Conservation (phyloP, 2,797 vertebrate genomes). For the Oreochromis mossambicus region DNA sequence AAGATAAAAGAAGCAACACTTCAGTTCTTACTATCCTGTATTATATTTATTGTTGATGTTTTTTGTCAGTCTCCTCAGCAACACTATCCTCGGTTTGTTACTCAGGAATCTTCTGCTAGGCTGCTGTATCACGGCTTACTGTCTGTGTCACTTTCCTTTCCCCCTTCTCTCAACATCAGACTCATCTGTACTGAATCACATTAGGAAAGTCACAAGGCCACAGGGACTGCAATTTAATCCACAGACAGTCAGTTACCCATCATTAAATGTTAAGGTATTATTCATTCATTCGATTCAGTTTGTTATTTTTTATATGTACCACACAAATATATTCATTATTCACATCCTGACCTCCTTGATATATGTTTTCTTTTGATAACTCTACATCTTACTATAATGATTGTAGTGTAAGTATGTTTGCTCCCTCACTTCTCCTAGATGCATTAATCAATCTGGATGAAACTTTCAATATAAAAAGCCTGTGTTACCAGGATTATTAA, state of each 20-base stretch:
- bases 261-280: background rate
- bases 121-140: background rate
- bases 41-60: background rate
- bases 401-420: background rate
- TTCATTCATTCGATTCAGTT: background rate
- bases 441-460: background rate
- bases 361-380: background rate
- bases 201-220: background rate
- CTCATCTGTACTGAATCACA: background rate
- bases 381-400: background rate
- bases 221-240: background rate
- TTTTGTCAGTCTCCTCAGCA: background rate
- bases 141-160: background rate
- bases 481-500: background rate
- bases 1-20: background rate
- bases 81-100: background rate
- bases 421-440: background rate
- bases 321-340: background rate
- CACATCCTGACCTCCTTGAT: background rate
- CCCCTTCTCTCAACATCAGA: background rate
- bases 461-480: background rate
- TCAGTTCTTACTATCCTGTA: background rate
- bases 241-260: background rate
- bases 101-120: background rate
- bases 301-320: background rate